Evolutionary conservation across 2,797 vertebrate genomes (phyloP).

Genomic region (Peromyscus nudipes): DNA sequence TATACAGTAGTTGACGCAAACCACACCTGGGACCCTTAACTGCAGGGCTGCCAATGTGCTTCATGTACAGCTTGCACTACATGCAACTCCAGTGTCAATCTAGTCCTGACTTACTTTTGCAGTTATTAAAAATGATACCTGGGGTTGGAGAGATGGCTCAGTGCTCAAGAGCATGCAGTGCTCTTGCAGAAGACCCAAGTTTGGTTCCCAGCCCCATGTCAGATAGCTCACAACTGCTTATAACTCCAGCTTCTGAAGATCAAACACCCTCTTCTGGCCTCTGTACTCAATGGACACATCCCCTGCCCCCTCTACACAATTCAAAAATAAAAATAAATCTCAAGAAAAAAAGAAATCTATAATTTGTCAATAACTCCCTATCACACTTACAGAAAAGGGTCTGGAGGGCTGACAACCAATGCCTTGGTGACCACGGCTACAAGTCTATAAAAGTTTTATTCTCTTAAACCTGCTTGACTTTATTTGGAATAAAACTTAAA

Average conservation of each 20-base stretch:
- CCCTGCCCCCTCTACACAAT: background rate
- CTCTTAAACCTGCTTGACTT: conserved; percentile 46
- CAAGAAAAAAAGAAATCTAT: background rate
- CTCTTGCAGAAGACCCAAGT: background rate
- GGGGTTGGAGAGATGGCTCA: background rate
- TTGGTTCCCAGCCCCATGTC: background rate
- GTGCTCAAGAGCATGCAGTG: background rate
- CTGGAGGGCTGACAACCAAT: background rate
- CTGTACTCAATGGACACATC: background rate
- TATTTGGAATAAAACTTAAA: conserved; percentile 59
- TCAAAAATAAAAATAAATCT: background rate
- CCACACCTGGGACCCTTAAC: background rate
- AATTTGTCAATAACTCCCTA: background rate
- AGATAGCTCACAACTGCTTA: background rate
- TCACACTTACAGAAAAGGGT: background rate
- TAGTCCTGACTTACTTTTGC: background rate
- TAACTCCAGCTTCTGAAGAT: background rate
- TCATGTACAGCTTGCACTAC: background rate
- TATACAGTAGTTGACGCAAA: background rate
- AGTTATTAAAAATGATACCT: conserved; percentile 26
- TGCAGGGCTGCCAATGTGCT: background rate
- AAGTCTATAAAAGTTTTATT: conserved; percentile 12
- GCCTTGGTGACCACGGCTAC: background rate
- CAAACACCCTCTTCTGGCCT: background rate
- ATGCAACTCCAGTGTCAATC: background rate